These are phyloP conservation scores for Aphodius granarius DNA, from an alignment of 2,888 invertebrate genomes.

Conservation along the genomic window DNA sequence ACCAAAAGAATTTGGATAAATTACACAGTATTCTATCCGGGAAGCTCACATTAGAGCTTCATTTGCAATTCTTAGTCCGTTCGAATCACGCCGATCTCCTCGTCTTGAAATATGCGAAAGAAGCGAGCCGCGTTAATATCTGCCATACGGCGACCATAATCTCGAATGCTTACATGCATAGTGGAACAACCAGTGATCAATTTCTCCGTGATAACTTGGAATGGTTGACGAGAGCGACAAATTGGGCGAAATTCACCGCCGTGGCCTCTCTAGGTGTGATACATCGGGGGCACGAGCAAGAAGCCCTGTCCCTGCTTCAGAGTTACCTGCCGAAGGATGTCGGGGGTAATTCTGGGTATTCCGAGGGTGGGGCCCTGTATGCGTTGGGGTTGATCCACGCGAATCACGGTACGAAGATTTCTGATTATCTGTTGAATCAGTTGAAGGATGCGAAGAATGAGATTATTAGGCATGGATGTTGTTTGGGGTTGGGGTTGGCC, in stretches of 20 bases:
- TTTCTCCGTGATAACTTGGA: slow-evolving; percentile 93
- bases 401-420: slow-evolving; percentile 90
- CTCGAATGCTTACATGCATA: slow-evolving; percentile 95
- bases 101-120: slow-evolving; percentile 84
- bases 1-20: slow-evolving; percentile 80
- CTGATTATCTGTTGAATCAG: slow-evolving; percentile 89
- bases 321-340: slow-evolving; percentile 93
- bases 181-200: slow-evolving; percentile 94
- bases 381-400: slow-evolving; percentile 94
- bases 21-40: slow-evolving; percentile 86
- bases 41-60: slow-evolving; percentile 87
- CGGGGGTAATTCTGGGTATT: slow-evolving; percentile 84
- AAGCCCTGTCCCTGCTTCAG: slow-evolving; percentile 92
- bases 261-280: slow-evolving; percentile 95
- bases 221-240: slow-evolving; percentile 94
- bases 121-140: slow-evolving; percentile 90
- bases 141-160: slow-evolving; percentile 96
- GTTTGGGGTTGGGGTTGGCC: slow-evolving; percentile 91
- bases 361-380: slow-evolving; percentile 88
- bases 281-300: slow-evolving; percentile 91
- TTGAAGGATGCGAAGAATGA: slow-evolving; percentile 90
- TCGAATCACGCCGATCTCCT: slow-evolving; percentile 95
- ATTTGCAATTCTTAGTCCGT: slow-evolving; percentile 91
- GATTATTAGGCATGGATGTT: slow-evolving; percentile 93
- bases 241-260: slow-evolving; percentile 97